Conservation (phyloP, 2,113 vertebrate species). For the Corythaixoides concolor region DNA sequence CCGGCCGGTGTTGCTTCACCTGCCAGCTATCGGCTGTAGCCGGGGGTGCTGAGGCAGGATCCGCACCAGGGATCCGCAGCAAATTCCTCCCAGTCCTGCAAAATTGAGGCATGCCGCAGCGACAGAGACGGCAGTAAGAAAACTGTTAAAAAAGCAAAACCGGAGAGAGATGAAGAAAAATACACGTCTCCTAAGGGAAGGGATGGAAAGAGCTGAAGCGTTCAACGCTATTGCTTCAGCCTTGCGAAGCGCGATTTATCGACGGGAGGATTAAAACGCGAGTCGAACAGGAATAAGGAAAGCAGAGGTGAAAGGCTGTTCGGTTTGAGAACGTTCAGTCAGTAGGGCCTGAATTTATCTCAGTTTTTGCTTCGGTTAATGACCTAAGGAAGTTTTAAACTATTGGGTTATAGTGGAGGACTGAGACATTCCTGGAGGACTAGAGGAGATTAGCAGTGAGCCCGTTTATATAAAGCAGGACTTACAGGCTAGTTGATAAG, state of each 20-base stretch:
- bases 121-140: background rate
- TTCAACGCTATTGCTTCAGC: background rate
- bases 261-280: background rate
- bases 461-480: background rate
- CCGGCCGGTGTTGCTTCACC: fast-evolving
- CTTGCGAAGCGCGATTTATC: background rate
- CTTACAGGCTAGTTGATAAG: background rate
- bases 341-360: background rate
- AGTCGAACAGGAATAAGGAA: background rate
- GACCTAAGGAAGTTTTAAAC: background rate
- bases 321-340: background rate
- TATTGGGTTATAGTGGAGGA: background rate
- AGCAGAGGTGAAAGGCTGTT: background rate
- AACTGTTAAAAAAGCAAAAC: background rate
- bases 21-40: background rate
- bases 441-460: background rate
- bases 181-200: fast-evolving
- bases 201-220: background rate
- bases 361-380: background rate
- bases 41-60: background rate
- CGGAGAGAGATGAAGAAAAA: background rate
- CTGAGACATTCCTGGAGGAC: background rate
- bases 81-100: background rate
- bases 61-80: background rate
- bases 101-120: fast-evolving